A percentile compares a stretch with the other conserved stretches of the same genome.
These are phyloP conservation scores for Psylliodes chrysocephalus DNA, from an alignment of 2,888 invertebrate genomes.

Conservation along the genomic window DNA sequence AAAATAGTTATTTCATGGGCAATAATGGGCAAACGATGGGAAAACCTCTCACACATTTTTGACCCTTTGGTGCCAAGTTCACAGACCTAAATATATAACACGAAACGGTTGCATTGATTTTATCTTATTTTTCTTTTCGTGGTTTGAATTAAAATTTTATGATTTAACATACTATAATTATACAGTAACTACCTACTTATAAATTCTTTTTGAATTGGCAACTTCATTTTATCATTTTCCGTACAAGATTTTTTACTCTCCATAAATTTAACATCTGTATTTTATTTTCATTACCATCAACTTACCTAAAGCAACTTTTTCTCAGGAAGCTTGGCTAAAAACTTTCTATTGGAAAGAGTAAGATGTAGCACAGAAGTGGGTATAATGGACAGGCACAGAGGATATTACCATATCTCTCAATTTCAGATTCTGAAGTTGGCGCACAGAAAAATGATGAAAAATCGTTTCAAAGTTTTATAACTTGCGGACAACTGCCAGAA, in stretches of 20 bases:
- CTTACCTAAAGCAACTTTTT: constrained; percentile 18
- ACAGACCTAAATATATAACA: too few relatives aligned
- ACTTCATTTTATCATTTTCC: too few relatives aligned
- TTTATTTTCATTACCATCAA: constrained; percentile 17
- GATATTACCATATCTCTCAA: constrained; percentile 35
- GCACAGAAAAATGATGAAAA: constrained; percentile 32
- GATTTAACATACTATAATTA: too few relatives aligned
- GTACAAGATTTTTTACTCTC: neutral
- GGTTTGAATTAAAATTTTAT: too few relatives aligned
- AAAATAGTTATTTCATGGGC: too few relatives aligned
- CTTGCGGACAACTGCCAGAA: constrained; percentile 31
- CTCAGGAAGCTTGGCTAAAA: constrained; percentile 1
- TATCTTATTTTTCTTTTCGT: too few relatives aligned
- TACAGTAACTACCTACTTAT: too few relatives aligned
- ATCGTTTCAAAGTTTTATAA: constrained; percentile 24
- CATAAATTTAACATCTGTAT: constrained; percentile 6
- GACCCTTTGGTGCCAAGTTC: too few relatives aligned
- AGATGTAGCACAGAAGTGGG: constrained; percentile 25
- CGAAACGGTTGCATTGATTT: too few relatives aligned
- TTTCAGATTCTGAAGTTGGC: constrained; percentile 33
- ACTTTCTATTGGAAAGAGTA: constrained; percentile 18
- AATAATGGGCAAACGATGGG: too few relatives aligned
- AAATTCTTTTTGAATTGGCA: too few relatives aligned
- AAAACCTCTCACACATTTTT: too few relatives aligned
- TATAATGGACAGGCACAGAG: constrained; percentile 34